A percentile compares a stretch with the other conserved stretches of the same genome.
phyloP scores from a whole-genome alignment of 2,797 vertebrate genomes.

The Chromis chromis region DNA sequence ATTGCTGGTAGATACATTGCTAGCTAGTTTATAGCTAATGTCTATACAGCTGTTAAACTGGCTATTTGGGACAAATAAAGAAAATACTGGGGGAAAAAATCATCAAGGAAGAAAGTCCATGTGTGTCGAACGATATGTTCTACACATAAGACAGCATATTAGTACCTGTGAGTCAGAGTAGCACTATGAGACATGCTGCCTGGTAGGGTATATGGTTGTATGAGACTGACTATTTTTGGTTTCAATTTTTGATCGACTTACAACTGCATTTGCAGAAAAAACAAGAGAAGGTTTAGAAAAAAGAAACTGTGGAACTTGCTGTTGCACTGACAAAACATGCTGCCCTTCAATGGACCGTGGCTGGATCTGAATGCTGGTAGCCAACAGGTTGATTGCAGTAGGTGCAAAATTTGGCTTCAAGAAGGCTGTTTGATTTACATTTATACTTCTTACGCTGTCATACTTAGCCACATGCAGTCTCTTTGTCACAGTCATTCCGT shows the following conservation, averaged over 20 bases:
- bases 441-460: too few relatives aligned
- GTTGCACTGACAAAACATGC: too few relatives aligned
- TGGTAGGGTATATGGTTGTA: neutral
- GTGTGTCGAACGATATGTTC: neutral
- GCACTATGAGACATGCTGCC: conserved; percentile 35
- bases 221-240: conserved; percentile 31
- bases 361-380: too few relatives aligned
- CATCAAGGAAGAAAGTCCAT: neutral
- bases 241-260: conserved; percentile 23
- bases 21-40: neutral
- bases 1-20: neutral
- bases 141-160: conserved; percentile 12
- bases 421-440: too few relatives aligned
- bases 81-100: too few relatives aligned
- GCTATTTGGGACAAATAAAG: neutral
- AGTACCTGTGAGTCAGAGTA: conserved; percentile 37
- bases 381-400: too few relatives aligned
- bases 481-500: neutral
- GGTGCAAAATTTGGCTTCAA: too few relatives aligned
- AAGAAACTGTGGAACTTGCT: too few relatives aligned
- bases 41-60: neutral
- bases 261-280: too few relatives aligned
- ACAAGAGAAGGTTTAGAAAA: too few relatives aligned
- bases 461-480: too few relatives aligned
- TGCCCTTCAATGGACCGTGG: too few relatives aligned